Conservation (phyloP, 2,113 vertebrate genomes). For the Plecotus auritus region DNA sequence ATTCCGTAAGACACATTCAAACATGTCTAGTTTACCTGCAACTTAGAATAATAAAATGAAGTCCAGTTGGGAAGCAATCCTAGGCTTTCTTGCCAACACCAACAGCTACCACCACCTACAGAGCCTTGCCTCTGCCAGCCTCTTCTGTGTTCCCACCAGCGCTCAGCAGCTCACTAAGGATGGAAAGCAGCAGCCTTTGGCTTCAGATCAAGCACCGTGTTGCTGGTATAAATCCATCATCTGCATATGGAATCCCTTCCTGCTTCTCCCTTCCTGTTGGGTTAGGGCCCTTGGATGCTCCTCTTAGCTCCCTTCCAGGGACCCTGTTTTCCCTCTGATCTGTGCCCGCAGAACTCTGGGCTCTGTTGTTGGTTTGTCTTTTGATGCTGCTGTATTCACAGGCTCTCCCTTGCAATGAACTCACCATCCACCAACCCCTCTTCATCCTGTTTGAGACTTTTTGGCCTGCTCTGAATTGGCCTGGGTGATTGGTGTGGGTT, state of each 20-base stretch:
- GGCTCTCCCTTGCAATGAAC: background rate
- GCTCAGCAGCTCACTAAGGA: background rate
- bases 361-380: background rate
- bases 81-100: background rate
- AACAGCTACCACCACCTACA: background rate
- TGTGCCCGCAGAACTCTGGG: background rate
- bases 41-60: conserved; percentile 16
- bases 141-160: background rate
- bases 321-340: background rate
- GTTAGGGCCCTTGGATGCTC: background rate
- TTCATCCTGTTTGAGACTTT: background rate
- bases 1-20: background rate
- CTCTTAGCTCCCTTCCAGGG: background rate
- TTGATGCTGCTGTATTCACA: background rate
- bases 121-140: background rate
- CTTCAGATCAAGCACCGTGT: background rate
- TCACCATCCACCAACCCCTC: background rate
- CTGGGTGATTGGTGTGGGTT: background rate
- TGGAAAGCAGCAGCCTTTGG: background rate
- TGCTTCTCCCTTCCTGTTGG: background rate
- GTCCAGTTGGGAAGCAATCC: background rate
- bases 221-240: background rate
- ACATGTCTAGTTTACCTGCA: background rate
- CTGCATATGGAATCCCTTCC: background rate
- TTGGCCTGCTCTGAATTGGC: background rate